Base-by-base conservation (phyloP, 2,113 vertebrate genomes). In the Apus apus region DNA sequence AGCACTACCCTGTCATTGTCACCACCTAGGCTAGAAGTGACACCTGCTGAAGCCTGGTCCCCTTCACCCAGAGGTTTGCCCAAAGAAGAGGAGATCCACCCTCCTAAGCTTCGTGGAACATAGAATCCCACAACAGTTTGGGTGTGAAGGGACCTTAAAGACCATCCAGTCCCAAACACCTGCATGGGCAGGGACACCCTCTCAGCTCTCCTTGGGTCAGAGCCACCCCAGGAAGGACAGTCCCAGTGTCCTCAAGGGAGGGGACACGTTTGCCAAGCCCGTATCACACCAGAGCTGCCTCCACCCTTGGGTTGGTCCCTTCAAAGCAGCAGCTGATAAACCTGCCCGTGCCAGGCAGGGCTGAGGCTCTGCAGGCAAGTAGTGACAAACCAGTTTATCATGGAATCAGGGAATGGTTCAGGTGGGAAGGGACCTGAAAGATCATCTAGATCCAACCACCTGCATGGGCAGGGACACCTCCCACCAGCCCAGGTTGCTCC, bases 21-120 rank as follows among this genome's bases (percentile, higher is more conserved):
- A 36, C 11, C 62, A 3, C 7, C 46, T 48, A 48, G 60, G 40
- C 74, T 50, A 8, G 54, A 5, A 9, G 48, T 10, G 30, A 45
- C 16, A 32, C 0, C 26, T 1, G 1, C 36, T 27, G 62, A 15
- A 58, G 14, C 8, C 34, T 3, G 1, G 7, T 1, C 27, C 48
- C 34, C 19, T 32, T 8, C 26, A 0, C 67, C 34, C 12, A 0
- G 29, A 53, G 75, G 2, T 66, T 2, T 67, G 80, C 67, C 4
- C 22, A 57, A 54, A 43, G 51, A 14, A 13, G 56, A 43, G 21
- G 1, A 20, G 8, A 1, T 1, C 8, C 3, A 1, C 12, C 46
- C 56, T 46, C 43, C 58, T 38, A 13, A 12, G 25, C 50, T 38
- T 57, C 51, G 71, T 53, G 29, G 21, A 48, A 21, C 46, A 19